Evolutionary conservation across 2,888 invertebrate species (phyloP).

Genomic region (Drosophila testacea): DNA sequence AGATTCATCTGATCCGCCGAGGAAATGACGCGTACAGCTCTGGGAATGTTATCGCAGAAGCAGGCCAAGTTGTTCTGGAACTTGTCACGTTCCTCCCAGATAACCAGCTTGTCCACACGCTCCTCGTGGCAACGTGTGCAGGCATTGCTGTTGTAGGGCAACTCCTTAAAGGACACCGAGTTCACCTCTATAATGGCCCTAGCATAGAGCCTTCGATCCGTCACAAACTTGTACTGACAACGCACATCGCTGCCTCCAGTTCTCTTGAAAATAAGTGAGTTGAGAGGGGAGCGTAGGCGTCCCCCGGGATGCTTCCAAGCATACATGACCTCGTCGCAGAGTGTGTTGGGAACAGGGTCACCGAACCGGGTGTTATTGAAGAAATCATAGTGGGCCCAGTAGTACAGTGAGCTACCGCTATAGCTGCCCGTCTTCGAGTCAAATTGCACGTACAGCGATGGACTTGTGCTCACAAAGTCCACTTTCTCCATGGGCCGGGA

Average conservation of each 20-base stretch:
- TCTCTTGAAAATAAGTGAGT: conserved; percentile 94
- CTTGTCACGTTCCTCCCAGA: conserved; percentile 92
- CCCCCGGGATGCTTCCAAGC: conserved; percentile 93
- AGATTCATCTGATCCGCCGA: conserved; percentile 92
- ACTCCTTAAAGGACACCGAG: conserved; percentile 93
- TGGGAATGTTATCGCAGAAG: conserved; percentile 89
- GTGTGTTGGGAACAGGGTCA: conserved; percentile 91
- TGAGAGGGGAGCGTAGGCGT: conserved; percentile 92
- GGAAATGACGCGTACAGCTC: conserved; percentile 90
- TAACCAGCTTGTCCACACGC: conserved; percentile 92
- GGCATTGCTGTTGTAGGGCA: conserved; percentile 91
- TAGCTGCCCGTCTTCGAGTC: conserved; percentile 97
- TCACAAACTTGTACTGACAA: conserved; percentile 93
- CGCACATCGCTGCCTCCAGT: conserved; percentile 91
- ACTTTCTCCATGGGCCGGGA: conserved; percentile 97
- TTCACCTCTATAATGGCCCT: conserved; percentile 91
- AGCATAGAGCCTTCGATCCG: conserved; percentile 92
- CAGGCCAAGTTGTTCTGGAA: conserved; percentile 89
- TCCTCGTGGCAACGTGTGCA: conserved; percentile 95
- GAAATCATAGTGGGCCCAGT: conserved; percentile 97
- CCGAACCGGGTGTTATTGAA: conserved; percentile 96
- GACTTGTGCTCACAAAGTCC: conserved; percentile 95
- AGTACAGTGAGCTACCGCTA: conserved; percentile 96
- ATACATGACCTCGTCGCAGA: conserved; percentile 94
- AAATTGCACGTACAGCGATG: conserved; percentile 94